Evolutionary conservation across 2,888 invertebrate genomes (phyloP).

Genomic region (Brachypalpus laphriformis): DNA sequence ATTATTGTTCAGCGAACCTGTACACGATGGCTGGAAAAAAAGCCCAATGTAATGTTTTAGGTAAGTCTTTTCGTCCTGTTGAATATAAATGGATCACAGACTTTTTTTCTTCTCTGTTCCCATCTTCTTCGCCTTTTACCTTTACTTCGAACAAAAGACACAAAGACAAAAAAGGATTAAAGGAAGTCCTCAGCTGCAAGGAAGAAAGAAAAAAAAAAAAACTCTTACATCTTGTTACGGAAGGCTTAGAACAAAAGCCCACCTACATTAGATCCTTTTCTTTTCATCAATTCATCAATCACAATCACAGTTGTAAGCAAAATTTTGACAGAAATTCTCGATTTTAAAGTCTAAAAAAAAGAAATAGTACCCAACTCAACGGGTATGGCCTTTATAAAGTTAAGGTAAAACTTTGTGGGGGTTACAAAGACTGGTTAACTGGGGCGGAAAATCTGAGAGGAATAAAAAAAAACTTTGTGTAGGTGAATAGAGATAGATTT

Average conservation of each 20-base stretch:
- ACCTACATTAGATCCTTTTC: slow-evolving; percentile 46
- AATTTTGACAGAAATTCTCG: slow-evolving; percentile 53
- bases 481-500: slow-evolving; percentile 31
- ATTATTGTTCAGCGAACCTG: slow-evolving; percentile 41
- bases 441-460: slow-evolving; percentile 29
- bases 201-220: not conserved
- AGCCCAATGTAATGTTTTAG: slow-evolving; percentile 40
- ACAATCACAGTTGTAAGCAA: slow-evolving; percentile 54
- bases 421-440: slow-evolving; percentile 20
- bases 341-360: not conserved
- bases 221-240: slow-evolving; percentile 51
- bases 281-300: slow-evolving; percentile 63
- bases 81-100: slow-evolving; percentile 44
- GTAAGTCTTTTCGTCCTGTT: slow-evolving; percentile 54
- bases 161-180: slow-evolving; percentile 59
- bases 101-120: not conserved
- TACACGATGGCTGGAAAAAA: slow-evolving; percentile 11
- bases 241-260: slow-evolving; percentile 56
- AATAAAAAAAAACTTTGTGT: slow-evolving; percentile 17
- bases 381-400: slow-evolving; percentile 21
- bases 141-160: slow-evolving; percentile 31
- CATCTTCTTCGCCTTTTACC: not conserved
- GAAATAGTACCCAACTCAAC: slow-evolving; percentile 13
- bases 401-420: slow-evolving; percentile 18
- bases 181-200: slow-evolving; percentile 30